These are phyloP conservation scores for Orthosia cruda DNA, from an alignment of 2,888 invertebrate species.

Conservation along the genomic window DNA sequence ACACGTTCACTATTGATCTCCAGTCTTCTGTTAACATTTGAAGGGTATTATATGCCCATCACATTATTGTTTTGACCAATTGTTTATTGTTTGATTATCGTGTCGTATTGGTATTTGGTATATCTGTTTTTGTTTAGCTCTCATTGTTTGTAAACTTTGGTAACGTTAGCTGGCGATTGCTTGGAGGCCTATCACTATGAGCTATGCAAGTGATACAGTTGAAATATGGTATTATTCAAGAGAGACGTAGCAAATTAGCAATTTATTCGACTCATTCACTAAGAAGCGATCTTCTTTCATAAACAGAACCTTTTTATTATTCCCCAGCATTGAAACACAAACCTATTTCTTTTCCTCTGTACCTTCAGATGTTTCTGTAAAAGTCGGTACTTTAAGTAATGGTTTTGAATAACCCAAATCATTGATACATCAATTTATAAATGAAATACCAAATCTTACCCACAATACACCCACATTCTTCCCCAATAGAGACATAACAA, in stretches of 20 bases:
- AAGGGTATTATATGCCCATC: conserved; percentile 17
- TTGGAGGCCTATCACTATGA: conserved; percentile 36
- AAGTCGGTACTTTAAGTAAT: background rate
- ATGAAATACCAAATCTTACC: background rate
- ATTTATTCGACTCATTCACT: background rate
- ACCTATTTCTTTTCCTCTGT: too few relatives aligned
- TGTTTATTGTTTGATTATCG: conserved; percentile 35
- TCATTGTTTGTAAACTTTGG: conserved; percentile 42
- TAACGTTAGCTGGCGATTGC: conserved; percentile 30
- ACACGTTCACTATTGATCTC: conserved; percentile 35
- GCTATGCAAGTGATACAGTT: background rate
- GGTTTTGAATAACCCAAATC: background rate
- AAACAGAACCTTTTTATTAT: background rate
- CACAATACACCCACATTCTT: background rate
- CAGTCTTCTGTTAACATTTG: conserved; percentile 28
- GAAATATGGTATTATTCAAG: conserved; percentile 3
- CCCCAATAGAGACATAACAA: conserved; percentile 57
- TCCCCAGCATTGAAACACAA: background rate
- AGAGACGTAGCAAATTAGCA: background rate
- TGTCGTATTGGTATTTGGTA: conserved; percentile 34
- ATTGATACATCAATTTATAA: background rate
- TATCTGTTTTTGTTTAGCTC: conserved; percentile 26
- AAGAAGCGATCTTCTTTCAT: background rate
- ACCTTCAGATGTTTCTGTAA: background rate
- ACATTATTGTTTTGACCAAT: conserved; percentile 16